Conservation (phyloP, 2,113 vertebrate species). For the Corydoras maculifer region DNA sequence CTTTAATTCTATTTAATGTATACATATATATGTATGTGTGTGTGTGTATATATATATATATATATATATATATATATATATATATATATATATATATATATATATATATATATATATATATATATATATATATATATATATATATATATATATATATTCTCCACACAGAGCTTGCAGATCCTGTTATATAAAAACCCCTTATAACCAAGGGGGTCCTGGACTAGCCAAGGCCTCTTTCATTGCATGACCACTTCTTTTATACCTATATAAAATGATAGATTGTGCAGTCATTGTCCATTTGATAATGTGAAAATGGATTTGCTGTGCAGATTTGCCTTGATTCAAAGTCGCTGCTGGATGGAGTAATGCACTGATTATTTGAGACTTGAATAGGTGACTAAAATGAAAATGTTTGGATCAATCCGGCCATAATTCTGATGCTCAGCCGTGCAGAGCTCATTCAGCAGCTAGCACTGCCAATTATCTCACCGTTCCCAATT, state of each 20-base stretch:
- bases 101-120: background rate
- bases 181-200: too few species aligned
- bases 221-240: too few species aligned
- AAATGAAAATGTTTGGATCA: background rate
- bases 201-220: too few species aligned
- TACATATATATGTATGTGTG: too few species aligned
- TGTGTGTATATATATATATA: background rate
- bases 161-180: too few species aligned
- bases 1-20: too few species aligned
- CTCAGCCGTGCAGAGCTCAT: conserved; percentile 24
- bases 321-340: conserved; percentile 12
- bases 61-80: background rate
- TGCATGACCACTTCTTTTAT: too few species aligned
- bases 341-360: background rate
- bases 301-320: background rate
- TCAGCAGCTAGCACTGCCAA: conserved; percentile 23
- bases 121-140: background rate
- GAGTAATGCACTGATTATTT: background rate
- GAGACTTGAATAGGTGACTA: background rate
- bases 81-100: background rate
- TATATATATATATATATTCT: background rate
- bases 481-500: conserved; percentile 28
- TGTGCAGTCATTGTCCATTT: background rate
- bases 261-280: background rate
- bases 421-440: conserved; percentile 27